Conservation (phyloP, 2,888 invertebrate genomes). For the Hipparchia semele region DNA sequence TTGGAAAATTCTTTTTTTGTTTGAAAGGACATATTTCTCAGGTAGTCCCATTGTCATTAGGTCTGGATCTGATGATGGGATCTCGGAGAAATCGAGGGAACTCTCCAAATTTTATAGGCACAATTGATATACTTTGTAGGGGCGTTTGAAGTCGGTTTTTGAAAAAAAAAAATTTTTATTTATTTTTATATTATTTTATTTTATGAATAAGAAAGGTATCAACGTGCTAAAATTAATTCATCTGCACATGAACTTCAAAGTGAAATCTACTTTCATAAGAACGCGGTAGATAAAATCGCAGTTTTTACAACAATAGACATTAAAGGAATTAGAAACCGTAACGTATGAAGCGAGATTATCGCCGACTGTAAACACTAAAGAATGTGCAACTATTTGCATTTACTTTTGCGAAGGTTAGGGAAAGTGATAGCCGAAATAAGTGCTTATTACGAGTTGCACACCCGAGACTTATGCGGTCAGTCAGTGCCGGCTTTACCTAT, state of each 20-base stretch:
- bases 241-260: slow-evolving; percentile 23
- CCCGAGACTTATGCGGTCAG: too few species aligned
- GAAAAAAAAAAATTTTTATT: too few species aligned
- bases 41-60: too few species aligned
- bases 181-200: not conserved
- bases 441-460: not conserved
- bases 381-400: slow-evolving; percentile 24
- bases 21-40: too few species aligned
- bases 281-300: slow-evolving; percentile 40
- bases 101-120: too few species aligned
- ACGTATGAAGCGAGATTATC: slow-evolving; percentile 38
- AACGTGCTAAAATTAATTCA: slow-evolving; percentile 16
- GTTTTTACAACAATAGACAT: slow-evolving; percentile 45
- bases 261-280: slow-evolving; percentile 38
- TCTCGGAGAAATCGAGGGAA: too few species aligned
- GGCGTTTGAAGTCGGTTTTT: too few species aligned
- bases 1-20: too few species aligned
- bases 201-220: not conserved
- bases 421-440: slow-evolving; percentile 13
- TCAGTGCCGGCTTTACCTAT: too few species aligned
- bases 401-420: slow-evolving; percentile 28
- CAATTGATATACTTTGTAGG: too few species aligned
- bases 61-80: too few species aligned
- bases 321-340: slow-evolving; percentile 50
- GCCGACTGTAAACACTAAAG: slow-evolving; percentile 18